Base-by-base conservation (phyloP, 1,140 invertebrate species). In the Ips typographus region DNA sequence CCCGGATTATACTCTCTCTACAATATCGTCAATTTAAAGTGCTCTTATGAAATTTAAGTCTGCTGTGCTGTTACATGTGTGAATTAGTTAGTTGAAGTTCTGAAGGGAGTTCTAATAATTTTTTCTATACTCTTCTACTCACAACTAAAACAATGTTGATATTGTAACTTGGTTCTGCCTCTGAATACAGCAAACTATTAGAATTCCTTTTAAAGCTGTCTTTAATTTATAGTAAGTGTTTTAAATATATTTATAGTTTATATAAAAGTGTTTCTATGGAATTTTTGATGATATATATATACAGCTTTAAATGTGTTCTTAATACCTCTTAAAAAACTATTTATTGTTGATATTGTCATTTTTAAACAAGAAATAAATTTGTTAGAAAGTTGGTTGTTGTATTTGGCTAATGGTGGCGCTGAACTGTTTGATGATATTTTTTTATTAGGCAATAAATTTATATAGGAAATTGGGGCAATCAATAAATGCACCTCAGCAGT, bases 161-260 rank as follows among this genome's bases (percentile, higher is more conserved):
- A 47, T 47, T 47, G 3, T 2, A 60, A 36, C 37, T 40, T 22
- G 7, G 42, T 40, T 7, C n/a, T 7, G n/a, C 7, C n/a, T 60
- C 1, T 39, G 8, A 7, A 62, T 39, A 51, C 2, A 62, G 4
- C 8, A 55, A 44, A 40, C 42, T 7, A 8, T 41, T 47, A 40
- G 41, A 58, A 58, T 41, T 41, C 39, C 42, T 56, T 64, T 64
- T 70, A 70, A 68, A 37, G 38, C 61, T 42, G 7, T 40, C 39
- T 44, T 22, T 22, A 22, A 49, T 44, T 37, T 38, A 38, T 53
- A 43, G 44, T 65, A 56, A 57, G 22, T 69, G 67, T 69, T 58
- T 64, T 70, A 58, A 58, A 65, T 67, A 71, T 72, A 69, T 49
- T 72, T 73, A 73, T 73, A 74, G 71, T 74, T 71, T 74, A 73